phyloP scores from a whole-genome alignment of 2,888 invertebrate species.

The Xylocampa areola region DNA sequence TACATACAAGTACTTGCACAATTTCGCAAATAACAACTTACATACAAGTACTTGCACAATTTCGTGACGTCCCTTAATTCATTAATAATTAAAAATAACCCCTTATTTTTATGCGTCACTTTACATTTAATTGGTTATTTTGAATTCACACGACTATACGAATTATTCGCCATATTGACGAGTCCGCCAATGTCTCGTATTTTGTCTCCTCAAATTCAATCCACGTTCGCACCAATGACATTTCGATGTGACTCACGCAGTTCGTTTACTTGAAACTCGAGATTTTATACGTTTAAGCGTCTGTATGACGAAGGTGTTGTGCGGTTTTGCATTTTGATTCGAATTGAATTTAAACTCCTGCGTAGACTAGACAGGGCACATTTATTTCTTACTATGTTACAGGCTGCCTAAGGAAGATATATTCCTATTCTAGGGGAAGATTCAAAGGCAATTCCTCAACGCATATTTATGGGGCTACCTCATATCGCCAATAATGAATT shows the following conservation, averaged over 20 bases:
- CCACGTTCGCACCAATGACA: slow-evolving; percentile 61
- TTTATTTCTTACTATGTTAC: too few species aligned
- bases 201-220: slow-evolving; percentile 54
- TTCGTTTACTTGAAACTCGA: slow-evolving; percentile 65
- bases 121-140: slow-evolving; percentile 36
- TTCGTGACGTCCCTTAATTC: too few species aligned
- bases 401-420: too few species aligned
- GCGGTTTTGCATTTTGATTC: slow-evolving; percentile 51
- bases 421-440: too few species aligned
- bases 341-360: slow-evolving; percentile 55
- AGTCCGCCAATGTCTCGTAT: slow-evolving; percentile 30
- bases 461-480: too few species aligned
- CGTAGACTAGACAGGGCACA: too few species aligned
- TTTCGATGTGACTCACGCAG: slow-evolving; percentile 62
- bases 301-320: slow-evolving; percentile 44
- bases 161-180: slow-evolving; percentile 25
- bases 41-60: too few species aligned
- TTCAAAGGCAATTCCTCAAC: too few species aligned
- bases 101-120: slow-evolving; percentile 24
- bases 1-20: too few species aligned
- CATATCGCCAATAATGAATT: too few species aligned
- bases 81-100: slow-evolving; percentile 30
- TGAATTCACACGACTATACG: slow-evolving; percentile 24
- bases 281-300: slow-evolving; percentile 52
- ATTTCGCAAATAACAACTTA: too few species aligned